phyloP scores from a whole-genome alignment of 2,888 invertebrate genomes.

The Biston betularia region DNA sequence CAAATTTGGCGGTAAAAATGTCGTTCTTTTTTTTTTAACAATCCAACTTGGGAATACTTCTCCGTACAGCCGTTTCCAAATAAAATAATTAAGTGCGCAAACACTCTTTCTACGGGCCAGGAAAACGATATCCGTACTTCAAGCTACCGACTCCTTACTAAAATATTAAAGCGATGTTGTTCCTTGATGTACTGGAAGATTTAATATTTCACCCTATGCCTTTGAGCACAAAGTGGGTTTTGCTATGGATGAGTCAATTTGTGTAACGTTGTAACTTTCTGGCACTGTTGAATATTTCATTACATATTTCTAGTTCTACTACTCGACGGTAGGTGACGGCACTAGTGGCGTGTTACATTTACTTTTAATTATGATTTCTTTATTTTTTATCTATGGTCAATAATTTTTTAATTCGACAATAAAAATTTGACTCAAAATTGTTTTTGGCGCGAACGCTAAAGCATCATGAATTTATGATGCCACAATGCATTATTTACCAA shows the following conservation, averaged over 20 bases:
- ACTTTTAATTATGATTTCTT: too few species aligned
- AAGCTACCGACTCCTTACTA: constrained; percentile 60
- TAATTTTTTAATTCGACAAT: too few species aligned
- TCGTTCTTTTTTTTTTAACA: constrained; percentile 38
- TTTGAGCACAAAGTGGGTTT: constrained; percentile 49
- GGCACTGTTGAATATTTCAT: constrained; percentile 72
- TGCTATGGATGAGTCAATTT: constrained; percentile 52
- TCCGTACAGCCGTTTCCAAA: constrained; percentile 21
- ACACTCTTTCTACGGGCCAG: constrained; percentile 47
- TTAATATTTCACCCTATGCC: constrained; percentile 52
- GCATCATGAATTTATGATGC: too few species aligned
- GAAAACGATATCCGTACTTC: constrained; percentile 65
- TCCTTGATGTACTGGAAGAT: constrained; percentile 52
- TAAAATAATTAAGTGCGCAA: constrained; percentile 55
- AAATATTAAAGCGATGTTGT: constrained; percentile 74
- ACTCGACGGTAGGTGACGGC: constrained; percentile 55
- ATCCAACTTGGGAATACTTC: constrained; percentile 21
- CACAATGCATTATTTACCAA: too few species aligned
- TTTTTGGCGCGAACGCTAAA: too few species aligned
- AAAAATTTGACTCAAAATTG: too few species aligned
- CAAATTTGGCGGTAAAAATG: constrained; percentile 25
- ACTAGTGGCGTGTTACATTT: background rate
- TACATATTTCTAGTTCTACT: constrained; percentile 44
- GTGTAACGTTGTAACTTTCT: constrained; percentile 74
- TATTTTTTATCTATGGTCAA: too few species aligned